phyloP scores from a whole-genome alignment of 2,797 vertebrate genomes.

The Clamator glandarius region DNA sequence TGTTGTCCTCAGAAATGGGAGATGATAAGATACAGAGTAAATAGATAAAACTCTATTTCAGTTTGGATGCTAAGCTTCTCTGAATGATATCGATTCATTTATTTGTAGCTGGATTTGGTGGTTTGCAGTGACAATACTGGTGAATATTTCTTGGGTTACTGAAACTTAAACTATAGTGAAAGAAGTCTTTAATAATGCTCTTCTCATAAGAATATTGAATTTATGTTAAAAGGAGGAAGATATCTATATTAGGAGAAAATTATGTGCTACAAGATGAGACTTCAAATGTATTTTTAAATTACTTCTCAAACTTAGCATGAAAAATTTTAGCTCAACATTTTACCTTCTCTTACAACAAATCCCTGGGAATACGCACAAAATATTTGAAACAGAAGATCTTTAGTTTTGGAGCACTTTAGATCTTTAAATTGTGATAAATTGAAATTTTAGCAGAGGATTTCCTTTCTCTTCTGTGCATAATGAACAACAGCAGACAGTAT shows the following conservation, averaged over 20 bases:
- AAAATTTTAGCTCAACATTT: not conserved
- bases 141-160: constrained; percentile 23
- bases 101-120: not conserved
- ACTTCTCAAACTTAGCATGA: not conserved
- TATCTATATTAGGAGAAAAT: constrained; percentile 43
- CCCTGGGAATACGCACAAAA: not conserved
- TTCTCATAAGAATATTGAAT: constrained; percentile 49
- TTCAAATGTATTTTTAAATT: constrained; percentile 32
- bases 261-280: not conserved
- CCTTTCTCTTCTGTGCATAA: not conserved
- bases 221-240: constrained; percentile 28
- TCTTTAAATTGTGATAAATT: not conserved
- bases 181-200: not conserved
- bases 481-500: not conserved
- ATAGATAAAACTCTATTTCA: constrained; percentile 2
- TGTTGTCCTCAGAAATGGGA: not conserved
- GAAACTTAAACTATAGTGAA: constrained; percentile 33
- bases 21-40: not conserved
- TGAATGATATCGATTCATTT: not conserved
- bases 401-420: not conserved
- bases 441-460: not conserved
- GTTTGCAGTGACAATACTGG: not conserved
- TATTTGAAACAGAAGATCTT: not conserved
- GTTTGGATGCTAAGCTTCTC: not conserved
- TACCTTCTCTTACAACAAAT: not conserved